Evolutionary conservation across 2,888 invertebrate species (phyloP).

Genomic region (Apotomis capreana): DNA sequence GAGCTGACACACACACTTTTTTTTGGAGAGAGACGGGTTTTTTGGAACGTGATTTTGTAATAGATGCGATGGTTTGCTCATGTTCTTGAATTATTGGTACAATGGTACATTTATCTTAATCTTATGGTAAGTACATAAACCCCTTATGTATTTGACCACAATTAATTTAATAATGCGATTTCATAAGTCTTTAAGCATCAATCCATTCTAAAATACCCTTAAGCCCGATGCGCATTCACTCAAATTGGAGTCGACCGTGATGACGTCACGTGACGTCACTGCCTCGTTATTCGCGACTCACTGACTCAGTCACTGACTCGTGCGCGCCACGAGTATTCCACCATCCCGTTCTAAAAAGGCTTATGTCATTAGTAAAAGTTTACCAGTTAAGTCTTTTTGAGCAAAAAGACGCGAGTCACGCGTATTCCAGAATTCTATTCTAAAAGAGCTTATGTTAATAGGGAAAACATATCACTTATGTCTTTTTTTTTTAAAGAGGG

Average conservation of each 20-base stretch:
- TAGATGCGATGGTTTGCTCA: too few species aligned
- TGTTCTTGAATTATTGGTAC: too few species aligned
- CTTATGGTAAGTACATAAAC: too few species aligned
- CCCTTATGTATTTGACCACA: too few species aligned
- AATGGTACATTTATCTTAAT: too few species aligned
- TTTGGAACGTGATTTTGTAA: too few species aligned
- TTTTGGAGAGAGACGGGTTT: too few species aligned
- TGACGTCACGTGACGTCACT: conserved; percentile 41
- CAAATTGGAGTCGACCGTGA: conserved; percentile 43
- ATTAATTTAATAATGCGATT: too few species aligned
- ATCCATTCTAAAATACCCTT: background rate
- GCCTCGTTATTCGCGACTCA: conserved; percentile 37
- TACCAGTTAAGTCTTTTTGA: background rate
- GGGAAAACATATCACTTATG: background rate
- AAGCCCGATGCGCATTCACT: conserved; percentile 33
- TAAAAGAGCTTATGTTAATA: background rate
- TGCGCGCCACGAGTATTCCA: conserved; percentile 12
- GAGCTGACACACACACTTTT: too few species aligned
- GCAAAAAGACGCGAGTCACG: background rate
- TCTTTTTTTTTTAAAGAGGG: background rate
- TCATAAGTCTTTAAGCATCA: background rate
- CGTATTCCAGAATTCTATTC: background rate
- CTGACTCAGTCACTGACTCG: conserved; percentile 36
- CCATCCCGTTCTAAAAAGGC: background rate
- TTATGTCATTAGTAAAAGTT: background rate